Evolutionary conservation across 2,888 invertebrate genomes (phyloP).

Genomic region (Microchrysa polita): DNA sequence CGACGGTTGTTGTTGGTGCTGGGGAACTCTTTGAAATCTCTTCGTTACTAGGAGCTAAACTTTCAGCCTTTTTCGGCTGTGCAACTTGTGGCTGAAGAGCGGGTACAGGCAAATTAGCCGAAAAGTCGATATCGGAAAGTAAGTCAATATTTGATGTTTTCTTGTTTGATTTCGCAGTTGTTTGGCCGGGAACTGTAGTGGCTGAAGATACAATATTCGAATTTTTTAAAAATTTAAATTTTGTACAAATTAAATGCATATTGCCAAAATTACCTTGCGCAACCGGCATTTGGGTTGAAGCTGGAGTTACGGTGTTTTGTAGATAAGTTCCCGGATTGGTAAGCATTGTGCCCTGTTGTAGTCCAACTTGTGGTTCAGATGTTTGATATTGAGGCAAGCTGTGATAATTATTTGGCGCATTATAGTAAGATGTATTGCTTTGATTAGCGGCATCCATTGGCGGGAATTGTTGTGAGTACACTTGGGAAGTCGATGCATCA

Average conservation of each 20-base stretch:
- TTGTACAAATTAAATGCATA: not conserved
- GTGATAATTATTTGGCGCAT: constrained; percentile 61
- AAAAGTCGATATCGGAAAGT: constrained; percentile 79
- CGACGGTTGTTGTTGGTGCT: too few relatives aligned
- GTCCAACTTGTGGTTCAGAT: not conserved
- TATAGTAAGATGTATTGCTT: constrained; percentile 56
- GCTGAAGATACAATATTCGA: not conserved
- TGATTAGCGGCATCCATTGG: not conserved
- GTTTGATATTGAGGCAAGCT: not conserved
- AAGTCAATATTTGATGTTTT: constrained; percentile 72
- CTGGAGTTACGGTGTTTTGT: constrained; percentile 56
- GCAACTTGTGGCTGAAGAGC: constrained; percentile 58
- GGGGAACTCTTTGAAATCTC: too few relatives aligned
- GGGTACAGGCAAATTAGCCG: constrained; percentile 58
- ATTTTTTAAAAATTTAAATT: not conserved
- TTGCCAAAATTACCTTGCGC: constrained; percentile 5
- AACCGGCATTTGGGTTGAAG: not conserved
- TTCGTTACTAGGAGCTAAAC: not conserved
- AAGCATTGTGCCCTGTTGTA: constrained; percentile 5
- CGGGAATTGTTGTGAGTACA: not conserved
- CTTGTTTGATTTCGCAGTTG: constrained; percentile 44
- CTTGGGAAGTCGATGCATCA: not conserved
- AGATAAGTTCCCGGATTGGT: constrained; percentile 57
- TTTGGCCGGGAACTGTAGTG: not conserved
- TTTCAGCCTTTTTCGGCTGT: constrained; percentile 45